Base-by-base conservation (phyloP, 2,113 vertebrate species). In the Poeciliopsis occidentalis region DNA sequence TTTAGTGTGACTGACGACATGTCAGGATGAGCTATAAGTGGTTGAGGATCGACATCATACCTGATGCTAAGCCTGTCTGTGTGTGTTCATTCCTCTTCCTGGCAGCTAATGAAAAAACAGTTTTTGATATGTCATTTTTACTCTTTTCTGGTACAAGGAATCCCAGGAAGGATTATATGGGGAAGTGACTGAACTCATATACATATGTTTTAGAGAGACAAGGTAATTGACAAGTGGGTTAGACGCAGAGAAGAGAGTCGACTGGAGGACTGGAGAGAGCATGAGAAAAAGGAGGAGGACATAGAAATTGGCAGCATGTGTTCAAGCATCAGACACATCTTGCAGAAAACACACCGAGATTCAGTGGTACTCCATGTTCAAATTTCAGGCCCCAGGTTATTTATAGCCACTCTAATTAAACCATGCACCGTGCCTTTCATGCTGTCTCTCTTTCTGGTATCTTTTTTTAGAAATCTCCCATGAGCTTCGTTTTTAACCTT, bases 381-480 rank as follows among this genome's bases (percentile, higher is more conserved):
- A 92, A 94, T 93, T 92, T 92, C 92, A 94, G 76, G 80, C 79
- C 82, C 78, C 72, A 51, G 84, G 88, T 91, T 94, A 93, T 94
- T 93, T 92, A 91, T 94, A 93, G 92, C 78, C 73, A 37, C 26
- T 88, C 87, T 92, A 93, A 93, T 93, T 93, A 92, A 93, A 92
- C 83, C 85, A 80, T 87, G 74, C 88, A 76, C 69, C 61, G 41
- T 85, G 85, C 75, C 51, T 84, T 78, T 88, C 80, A 70, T 84
- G 57, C 76, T 83, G 78, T 78, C 79, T 86, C 69, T 83, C 78
- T 81, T 75, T 84, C 71, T 31, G 12, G 61, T 75, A 22, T 30
- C 34, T 60, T 60, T 54, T 61, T 79, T 74, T 84, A 24, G 51
- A 73, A 83, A 73, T 87, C 80, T 83, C 72, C 66, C 26, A 30